Conservation (phyloP, 2,797 vertebrate species). For the Gambelia wislizenii region DNA sequence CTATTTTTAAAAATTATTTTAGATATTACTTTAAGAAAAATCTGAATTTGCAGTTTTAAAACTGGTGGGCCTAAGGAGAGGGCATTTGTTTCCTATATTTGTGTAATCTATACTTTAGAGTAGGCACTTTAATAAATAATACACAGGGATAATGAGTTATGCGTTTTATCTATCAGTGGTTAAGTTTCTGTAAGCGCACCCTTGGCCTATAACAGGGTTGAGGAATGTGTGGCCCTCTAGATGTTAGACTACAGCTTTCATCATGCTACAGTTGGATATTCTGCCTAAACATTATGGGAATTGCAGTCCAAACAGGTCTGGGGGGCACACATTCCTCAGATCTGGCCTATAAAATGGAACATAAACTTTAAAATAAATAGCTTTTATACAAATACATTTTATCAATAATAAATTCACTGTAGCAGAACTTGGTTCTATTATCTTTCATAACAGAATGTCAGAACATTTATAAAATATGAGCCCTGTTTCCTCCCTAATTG, state of each 20-base stretch:
- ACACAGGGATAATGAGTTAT: neutral
- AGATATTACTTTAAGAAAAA: neutral
- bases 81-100: neutral
- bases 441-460: neutral
- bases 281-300: neutral
- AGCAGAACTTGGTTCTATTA: constrained; percentile 32
- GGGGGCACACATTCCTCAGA: neutral
- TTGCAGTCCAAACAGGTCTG: neutral
- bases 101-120: neutral
- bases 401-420: neutral
- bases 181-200: too few relatives aligned
- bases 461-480: constrained; percentile 20
- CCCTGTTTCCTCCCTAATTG: constrained; percentile 10
- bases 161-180: too few relatives aligned
- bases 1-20: neutral
- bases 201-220: neutral
- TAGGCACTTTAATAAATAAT: neutral
- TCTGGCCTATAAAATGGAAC: neutral
- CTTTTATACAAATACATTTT: neutral
- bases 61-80: neutral
- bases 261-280: neutral
- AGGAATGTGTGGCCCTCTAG: neutral
- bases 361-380: neutral
- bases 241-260: neutral
- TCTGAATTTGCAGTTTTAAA: neutral